phyloP scores from a whole-genome alignment of 35 echinoderm and acorn worm species.

The Lytechinus pictus region DNA sequence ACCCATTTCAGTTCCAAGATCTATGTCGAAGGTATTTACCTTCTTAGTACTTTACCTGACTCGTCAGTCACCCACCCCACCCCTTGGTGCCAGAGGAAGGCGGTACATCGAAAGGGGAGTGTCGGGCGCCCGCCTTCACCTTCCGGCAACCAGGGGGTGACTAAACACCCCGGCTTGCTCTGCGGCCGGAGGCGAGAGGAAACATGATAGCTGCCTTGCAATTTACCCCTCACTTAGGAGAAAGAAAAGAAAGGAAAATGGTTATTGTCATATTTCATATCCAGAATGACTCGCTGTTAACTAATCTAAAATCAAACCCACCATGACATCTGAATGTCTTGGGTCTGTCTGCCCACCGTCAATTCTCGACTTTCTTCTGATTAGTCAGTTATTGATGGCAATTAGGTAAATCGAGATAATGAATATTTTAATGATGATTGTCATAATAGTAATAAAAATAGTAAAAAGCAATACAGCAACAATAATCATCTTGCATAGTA shows the following conservation, averaged over 20 bases:
- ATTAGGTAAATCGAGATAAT: background rate
- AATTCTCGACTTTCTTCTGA: background rate
- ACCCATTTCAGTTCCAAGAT: too few species aligned
- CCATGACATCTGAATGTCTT: background rate
- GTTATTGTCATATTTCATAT: slow-evolving; percentile 41
- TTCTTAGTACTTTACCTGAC: background rate
- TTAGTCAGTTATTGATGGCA: too few species aligned
- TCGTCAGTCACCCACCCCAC: background rate
- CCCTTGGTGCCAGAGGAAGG: background rate
- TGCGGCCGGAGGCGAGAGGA: slow-evolving; percentile 42
- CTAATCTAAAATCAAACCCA: background rate
- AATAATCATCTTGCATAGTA: background rate
- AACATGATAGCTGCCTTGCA: background rate
- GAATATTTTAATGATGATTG: background rate
- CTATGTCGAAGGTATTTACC: too few species aligned
- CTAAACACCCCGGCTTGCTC: slow-evolving; percentile 44
- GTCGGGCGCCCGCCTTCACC: slow-evolving; percentile 33
- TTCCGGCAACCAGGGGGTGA: background rate
- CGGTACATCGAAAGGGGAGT: slow-evolving; percentile 37
- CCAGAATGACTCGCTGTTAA: background rate
- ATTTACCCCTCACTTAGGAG: background rate
- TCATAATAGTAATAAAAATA: background rate
- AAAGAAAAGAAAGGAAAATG: background rate
- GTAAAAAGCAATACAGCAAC: background rate
- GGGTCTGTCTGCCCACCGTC: background rate